Percentiles rank a stretch among this genome's conserved stretches.
Conservation (phyloP, 2,888 invertebrate genomes). For the Stictocephala bisonia region DNA sequence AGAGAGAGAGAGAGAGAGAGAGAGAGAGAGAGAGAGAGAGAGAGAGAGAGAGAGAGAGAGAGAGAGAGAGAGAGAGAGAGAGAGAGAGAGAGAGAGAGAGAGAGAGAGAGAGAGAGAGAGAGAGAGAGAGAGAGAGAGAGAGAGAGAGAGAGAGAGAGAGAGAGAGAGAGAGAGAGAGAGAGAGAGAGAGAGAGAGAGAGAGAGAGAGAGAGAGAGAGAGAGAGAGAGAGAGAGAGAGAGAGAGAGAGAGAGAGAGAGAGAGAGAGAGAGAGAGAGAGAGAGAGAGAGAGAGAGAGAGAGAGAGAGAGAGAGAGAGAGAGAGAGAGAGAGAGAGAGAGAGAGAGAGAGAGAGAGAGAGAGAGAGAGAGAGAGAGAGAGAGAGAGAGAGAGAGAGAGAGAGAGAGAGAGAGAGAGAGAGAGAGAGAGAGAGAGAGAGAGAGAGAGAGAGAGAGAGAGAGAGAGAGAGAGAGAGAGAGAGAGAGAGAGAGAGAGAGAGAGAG, state of each 20-base stretch:
- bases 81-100: slow-evolving; percentile 13
- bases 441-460: no score
- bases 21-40: neutral
- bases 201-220: slow-evolving; percentile 9
- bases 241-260: slow-evolving; percentile 2
- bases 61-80: slow-evolving; percentile 13
- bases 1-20: no score
- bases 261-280: slow-evolving; percentile 1
- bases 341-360: no score
- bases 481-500: no score
- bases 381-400: no score
- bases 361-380: no score
- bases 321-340: no score
- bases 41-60: slow-evolving; percentile 13
- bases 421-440: no score
- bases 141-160: slow-evolving; percentile 13
- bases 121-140: slow-evolving; percentile 13
- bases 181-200: slow-evolving; percentile 13
- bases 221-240: slow-evolving; percentile 13
- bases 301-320: no score
- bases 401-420: no score
- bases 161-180: slow-evolving; percentile 13
- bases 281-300: neutral
- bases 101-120: slow-evolving; percentile 13
- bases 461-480: no score